Base-by-base conservation (phyloP, 2,113 vertebrate species). In the Xenus cinereus region DNA sequence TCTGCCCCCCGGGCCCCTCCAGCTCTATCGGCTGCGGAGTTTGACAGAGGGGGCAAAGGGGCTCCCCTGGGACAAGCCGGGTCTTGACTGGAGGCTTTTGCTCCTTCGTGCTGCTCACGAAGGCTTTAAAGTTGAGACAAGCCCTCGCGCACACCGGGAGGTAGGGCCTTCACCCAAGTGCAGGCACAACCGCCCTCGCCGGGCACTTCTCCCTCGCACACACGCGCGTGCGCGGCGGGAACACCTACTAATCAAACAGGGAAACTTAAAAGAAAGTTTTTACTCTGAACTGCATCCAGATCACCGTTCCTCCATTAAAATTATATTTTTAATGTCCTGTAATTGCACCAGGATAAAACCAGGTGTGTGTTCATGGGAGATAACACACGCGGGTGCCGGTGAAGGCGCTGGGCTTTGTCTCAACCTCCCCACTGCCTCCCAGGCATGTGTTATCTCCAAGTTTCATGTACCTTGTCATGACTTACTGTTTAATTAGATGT, bases 401-500 rank as follows among this genome's bases (percentile, higher is more conserved):
- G 96, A 90, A 91, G 84, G 95, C 78, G 23, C 75, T 67, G 92
- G 71, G 93, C 92, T 95, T 92, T 89, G 95, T 96, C 96, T 94
- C 90, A 88, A 89, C 93, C 92, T 84, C 79, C 56, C 75, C 5
- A 1, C 6, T 87, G 91, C 97, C 97, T 79, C 77, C 88, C 50
- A 87, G 97, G 95, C 96, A 91, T 43, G 89, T 19, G 68, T 93
- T 97, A 97, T 97, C 97, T 93, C 89, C 69, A 74, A 93, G 95
- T 97, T 97, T 96, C 96, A 97, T 56, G 90, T 93, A 96, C 94
- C 83, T 96, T 91, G 97, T 97, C 95, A 90, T 64, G 95, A 97
- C 97, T 97, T 97, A 96, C 74, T 95, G 84, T 82, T 97, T 97
- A 97, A 97, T 97, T 97, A 97, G 96, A 90, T 90, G 91, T 50